phyloP scores from a whole-genome alignment of 64 coral and sea anemone species.

The Orbicella faveolata region DNA sequence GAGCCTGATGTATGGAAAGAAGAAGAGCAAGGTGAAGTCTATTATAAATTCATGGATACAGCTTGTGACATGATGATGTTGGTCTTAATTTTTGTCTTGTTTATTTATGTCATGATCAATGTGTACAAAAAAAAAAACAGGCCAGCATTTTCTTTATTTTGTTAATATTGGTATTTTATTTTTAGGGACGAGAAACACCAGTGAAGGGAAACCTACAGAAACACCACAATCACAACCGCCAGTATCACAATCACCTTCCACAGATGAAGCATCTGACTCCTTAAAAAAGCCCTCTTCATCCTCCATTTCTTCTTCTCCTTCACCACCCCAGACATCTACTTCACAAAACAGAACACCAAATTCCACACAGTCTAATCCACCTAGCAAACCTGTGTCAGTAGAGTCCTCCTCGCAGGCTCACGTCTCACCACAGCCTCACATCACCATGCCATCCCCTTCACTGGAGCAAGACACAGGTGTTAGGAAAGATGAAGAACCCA shows the following conservation, averaged over 20 bases:
- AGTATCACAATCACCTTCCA: neutral
- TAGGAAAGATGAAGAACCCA: conserved; percentile 71
- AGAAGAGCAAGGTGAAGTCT: conserved; percentile 21
- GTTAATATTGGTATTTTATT: neutral
- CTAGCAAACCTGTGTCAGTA: neutral
- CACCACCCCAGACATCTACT: neutral
- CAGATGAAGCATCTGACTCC: neutral
- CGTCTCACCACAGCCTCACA: neutral
- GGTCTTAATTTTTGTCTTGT: neutral
- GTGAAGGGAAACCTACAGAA: neutral
- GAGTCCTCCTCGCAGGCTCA: neutral
- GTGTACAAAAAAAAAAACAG: no score
- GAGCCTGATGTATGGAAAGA: conserved; percentile 41
- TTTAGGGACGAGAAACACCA: neutral
- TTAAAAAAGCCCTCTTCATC: neutral
- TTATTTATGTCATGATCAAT: no score
- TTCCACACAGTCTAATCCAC: neutral
- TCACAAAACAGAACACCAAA: neutral
- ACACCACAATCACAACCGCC: neutral
- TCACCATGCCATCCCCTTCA: neutral
- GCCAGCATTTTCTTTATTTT: no score
- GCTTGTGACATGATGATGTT: neutral
- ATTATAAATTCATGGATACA: conserved; percentile 6
- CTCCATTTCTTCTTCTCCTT: neutral
- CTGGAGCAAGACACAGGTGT: neutral